Evolutionary conservation across 2,113 vertebrate species (phyloP), one percentile per base, ranked within the genome.

Genomic region (Thymallus thymallus): DNA sequence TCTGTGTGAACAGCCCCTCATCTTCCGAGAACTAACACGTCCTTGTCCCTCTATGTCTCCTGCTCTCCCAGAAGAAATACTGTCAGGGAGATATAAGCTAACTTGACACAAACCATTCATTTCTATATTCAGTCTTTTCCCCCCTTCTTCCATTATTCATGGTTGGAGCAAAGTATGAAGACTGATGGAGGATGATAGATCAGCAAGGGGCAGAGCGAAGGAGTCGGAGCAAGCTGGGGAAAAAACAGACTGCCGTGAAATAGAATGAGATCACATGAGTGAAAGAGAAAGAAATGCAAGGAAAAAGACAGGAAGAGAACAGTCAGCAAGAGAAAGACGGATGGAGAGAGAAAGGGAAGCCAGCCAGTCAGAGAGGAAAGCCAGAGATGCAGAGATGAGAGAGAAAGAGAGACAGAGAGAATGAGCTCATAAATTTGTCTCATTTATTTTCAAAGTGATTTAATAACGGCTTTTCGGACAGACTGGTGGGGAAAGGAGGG

Each of bases 231-330:
- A 24, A 29, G 32, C 26, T 13, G 29, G n/a, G n/a, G 41, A 22
- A 80, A 82, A 79, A 85, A 41, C 80, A 83, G 74, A 81, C 70
- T 81, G 68, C 70, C 85, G 65, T 82, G 73, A 48, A 80, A 55
- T 2, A 68, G 80, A 30, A 74, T 66, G 45, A 84, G 84, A 87
- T 86, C 6, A 41, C 35, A 9, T 10, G 35, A 73, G 74, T 79
- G 74, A 85, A 76, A 87, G 73, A 22, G 48, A 30, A 22, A 55
- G 51, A 70, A 46, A 56, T 18, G 14, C 24, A 85, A 66, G 74
- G 79, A 85, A 85, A 77, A 56, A 16, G 56, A 81, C 65, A 60
- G 56, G 14, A 78, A 20, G 48, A 22, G 22, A 22, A 60, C n/a
- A 51, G 46, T 78, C 76, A 84, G 18, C 76, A 76, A 85, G 76